Conservation (phyloP, 2,113 vertebrate species). For the Beaufortia kweichowensis region DNA sequence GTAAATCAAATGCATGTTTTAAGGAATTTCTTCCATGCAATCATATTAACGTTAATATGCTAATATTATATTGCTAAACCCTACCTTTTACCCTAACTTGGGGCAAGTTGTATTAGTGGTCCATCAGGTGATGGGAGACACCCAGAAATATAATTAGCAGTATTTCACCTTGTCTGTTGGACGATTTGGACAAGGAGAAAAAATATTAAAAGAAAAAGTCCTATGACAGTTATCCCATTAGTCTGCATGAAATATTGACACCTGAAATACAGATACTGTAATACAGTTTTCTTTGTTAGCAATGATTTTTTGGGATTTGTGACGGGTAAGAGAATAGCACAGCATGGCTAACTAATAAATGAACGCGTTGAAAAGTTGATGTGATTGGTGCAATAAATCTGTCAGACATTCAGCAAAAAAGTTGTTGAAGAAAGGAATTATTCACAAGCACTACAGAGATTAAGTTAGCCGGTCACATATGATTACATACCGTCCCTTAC, state of each 20-base stretch:
- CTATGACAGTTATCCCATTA: conserved; percentile 45
- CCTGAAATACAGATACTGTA: conserved; percentile 46
- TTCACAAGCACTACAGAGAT: conserved; percentile 4
- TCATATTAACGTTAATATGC: no score
- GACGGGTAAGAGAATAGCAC: conserved; percentile 4
- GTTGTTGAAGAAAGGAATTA: conserved; percentile 32
- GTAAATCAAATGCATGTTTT: no score
- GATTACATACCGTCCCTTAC: conserved; percentile 15
- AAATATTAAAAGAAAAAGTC: conserved; percentile 48
- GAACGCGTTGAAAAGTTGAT: not conserved
- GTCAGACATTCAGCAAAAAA: conserved; percentile 16
- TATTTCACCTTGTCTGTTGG: conserved; percentile 11
- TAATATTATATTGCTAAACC: no score
- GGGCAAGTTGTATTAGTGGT: no score
- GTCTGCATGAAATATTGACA: conserved; percentile 52
- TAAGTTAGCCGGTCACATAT: not conserved
- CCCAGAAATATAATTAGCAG: not conserved
- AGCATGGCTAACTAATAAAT: conserved; percentile 12
- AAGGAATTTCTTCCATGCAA: not conserved
- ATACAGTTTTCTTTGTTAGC: conserved; percentile 28
- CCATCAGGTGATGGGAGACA: no score
- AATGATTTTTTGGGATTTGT: conserved; percentile 18
- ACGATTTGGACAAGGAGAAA: not conserved
- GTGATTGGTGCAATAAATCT: conserved; percentile 27
- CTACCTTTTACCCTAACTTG: no score